phyloP scores from a whole-genome alignment of 2,888 invertebrate species.

The Mesochorus sp. region DNA sequence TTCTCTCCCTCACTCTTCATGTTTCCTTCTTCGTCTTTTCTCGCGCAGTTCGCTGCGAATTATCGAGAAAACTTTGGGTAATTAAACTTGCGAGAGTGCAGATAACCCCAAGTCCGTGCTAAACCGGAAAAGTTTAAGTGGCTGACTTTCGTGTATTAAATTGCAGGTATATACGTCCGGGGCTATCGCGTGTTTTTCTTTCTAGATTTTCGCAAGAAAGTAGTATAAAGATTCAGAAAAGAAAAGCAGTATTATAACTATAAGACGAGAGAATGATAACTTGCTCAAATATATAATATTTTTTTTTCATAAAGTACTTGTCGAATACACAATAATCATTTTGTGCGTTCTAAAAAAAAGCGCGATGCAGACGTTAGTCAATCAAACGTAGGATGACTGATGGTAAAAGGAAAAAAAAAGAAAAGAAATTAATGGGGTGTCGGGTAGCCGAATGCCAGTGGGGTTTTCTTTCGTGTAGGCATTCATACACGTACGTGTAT shows the following conservation, averaged over 20 bases:
- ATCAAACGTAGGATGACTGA: conserved; percentile 16
- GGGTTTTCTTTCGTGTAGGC: too few species aligned
- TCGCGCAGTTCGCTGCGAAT: conserved; percentile 67
- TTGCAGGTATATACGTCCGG: conserved; percentile 53
- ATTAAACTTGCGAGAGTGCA: conserved; percentile 78
- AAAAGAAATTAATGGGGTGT: too few species aligned
- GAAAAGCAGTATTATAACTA: conserved; percentile 8
- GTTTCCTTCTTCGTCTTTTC: background rate
- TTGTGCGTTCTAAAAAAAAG: too few species aligned
- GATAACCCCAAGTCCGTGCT: conserved; percentile 74
- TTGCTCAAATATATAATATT: conserved; percentile 21
- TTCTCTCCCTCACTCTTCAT: background rate
- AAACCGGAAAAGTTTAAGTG: conserved; percentile 78
- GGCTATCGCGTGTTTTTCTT: conserved; percentile 59
- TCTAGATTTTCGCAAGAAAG: conserved; percentile 23
- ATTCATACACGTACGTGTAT: background rate
- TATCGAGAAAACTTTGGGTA: conserved; percentile 79
- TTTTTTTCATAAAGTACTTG: conserved; percentile 8
- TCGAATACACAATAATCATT: too few species aligned
- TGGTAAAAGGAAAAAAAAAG: background rate
- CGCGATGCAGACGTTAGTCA: too few species aligned
- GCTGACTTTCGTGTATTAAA: conserved; percentile 76
- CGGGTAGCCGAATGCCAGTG: too few species aligned
- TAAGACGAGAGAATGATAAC: conserved; percentile 32
- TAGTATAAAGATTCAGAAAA: conserved; percentile 6